These are phyloP conservation scores for Podarcis siculus DNA, from an alignment of 2,797 vertebrate genomes.

Conservation along the genomic window DNA sequence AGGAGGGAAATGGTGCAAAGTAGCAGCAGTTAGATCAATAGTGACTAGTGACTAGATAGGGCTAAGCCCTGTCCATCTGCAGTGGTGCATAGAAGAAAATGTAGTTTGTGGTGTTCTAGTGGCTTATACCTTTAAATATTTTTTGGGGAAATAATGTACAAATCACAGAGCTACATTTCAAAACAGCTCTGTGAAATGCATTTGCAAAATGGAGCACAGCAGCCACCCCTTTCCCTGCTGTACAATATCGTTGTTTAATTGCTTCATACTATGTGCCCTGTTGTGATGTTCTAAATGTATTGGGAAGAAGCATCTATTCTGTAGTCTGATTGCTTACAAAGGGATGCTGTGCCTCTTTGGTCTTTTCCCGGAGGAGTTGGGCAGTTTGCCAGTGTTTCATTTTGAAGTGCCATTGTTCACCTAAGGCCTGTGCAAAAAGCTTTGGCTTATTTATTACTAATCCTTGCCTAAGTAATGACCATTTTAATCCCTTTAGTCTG, in stretches of 20 bases:
- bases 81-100: neutral
- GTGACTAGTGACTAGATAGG: constrained; percentile 15
- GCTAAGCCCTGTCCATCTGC: constrained; percentile 12
- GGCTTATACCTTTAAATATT: neutral
- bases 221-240: neutral
- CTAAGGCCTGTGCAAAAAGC: constrained; percentile 70
- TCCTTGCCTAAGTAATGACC: constrained; percentile 69
- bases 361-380: constrained; percentile 75
- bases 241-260: constrained; percentile 65
- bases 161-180: constrained; percentile 41
- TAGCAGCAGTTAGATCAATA: neutral
- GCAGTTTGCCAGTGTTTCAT: constrained; percentile 77
- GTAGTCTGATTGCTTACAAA: constrained; percentile 70
- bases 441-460: constrained; percentile 74
- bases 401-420: constrained; percentile 79
- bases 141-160: constrained; percentile 25
- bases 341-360: constrained; percentile 58
- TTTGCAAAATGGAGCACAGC: constrained; percentile 47
- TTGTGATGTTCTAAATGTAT: constrained; percentile 71
- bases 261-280: constrained; percentile 72
- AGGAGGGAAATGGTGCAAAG: neutral
- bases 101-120: neutral
- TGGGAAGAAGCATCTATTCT: constrained; percentile 61
- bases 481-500: constrained; percentile 68
- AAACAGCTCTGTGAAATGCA: neutral